A percentile compares a stretch with the other conserved stretches of the same genome.
These are phyloP conservation scores for Orycteropus afer DNA, from an alignment of 2,113 vertebrate genomes.

Conservation along the genomic window DNA sequence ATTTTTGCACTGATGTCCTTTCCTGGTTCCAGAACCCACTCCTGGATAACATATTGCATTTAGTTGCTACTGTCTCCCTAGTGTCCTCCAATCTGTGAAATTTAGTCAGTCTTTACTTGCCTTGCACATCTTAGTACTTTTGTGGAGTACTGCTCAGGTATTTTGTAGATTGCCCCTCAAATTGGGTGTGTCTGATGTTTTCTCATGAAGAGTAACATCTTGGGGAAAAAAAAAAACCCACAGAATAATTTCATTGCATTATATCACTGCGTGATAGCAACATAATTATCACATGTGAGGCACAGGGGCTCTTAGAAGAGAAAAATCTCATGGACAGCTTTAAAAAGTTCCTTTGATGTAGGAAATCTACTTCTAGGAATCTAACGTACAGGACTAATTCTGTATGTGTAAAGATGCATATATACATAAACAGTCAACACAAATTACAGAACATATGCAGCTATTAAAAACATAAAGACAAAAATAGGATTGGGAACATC, in stretches of 20 bases:
- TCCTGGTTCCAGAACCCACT: neutral
- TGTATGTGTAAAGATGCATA: neutral
- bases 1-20: neutral
- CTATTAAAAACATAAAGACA: neutral
- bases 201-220: neutral
- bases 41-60: neutral
- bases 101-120: neutral
- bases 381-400: neutral
- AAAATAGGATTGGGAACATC: neutral
- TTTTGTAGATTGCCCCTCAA: neutral
- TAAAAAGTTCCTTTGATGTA: neutral
- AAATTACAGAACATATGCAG: neutral
- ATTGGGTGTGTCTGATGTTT: neutral
- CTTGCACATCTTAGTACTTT: neutral
- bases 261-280: neutral
- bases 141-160: neutral
- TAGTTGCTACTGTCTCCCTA: neutral
- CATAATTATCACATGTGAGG: neutral
- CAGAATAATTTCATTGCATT: neutral
- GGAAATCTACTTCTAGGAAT: neutral
- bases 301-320: neutral
- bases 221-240: neutral
- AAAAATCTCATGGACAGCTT: neutral
- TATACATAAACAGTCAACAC: neutral
- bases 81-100: neutral